Base-by-base conservation (phyloP, 2,797 vertebrate genomes). In the Sebastes iracundus region DNA sequence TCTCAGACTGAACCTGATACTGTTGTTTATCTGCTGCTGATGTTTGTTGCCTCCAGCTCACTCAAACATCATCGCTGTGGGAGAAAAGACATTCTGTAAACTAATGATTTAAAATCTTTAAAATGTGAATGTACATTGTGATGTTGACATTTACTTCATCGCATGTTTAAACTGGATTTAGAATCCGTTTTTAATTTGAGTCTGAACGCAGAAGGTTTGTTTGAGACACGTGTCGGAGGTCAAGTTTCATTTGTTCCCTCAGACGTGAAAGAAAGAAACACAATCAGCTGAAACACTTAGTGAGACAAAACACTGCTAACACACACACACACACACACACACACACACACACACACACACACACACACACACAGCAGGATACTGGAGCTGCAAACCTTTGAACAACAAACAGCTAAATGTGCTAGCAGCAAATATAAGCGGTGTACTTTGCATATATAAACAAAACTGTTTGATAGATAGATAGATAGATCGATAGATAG, bases 191-290 rank as follows among this genome's bases (percentile, higher is more conserved):
- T 56, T 56, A 56, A 6, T 22, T 18, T 14, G n/a, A 35, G 46
- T 60, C 56, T 32, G 38, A 63, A 25, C 6, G 23, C 10, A 16
- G 28, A n/a, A 1, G 42, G 28, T 68, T 53, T 0, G 66, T 30
- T 13, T 22, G 70, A 7, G 13, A 71, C 55, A 7, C 28, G 23
- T 18, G 65, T 33, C 9, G 0, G 14, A 72, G 23, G 8, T 84
- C 55, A 0, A 6, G 12, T 79, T 85, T 67, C 22, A n/a, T 81
- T 76, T 75, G 62, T 81, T 62, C 35, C 27, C 2, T 46, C 9
- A 7, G 62, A 81, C 23, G 6, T 61, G 59, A 81, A 71, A 32
- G 77, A 75, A 87, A 87, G 77, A 75, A 87, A 87, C 80, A 75
- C 82, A 83, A 81, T 68, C 72, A 71, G 68, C 56, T 60, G 12